Conservation (phyloP, 2,797 vertebrate genomes). For the Sebastiscus albofasciatus region DNA sequence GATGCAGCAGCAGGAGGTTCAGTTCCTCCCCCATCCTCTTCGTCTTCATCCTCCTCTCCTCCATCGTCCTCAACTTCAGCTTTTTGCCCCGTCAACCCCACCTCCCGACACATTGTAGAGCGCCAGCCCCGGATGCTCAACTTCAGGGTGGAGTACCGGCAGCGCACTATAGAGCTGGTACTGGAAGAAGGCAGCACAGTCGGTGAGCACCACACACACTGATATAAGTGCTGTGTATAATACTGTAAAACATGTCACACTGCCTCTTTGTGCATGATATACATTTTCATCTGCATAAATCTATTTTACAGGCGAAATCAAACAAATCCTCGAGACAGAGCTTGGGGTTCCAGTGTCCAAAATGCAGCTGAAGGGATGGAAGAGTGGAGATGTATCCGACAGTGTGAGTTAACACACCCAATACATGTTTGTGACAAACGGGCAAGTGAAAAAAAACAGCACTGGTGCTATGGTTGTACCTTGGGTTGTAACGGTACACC, state of each 20-base stretch:
- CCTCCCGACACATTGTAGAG: slow-evolving; percentile 94
- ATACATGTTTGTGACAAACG: not conserved
- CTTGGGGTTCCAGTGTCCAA: slow-evolving; percentile 94
- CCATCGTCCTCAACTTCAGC: slow-evolving; percentile 88
- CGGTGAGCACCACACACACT: slow-evolving; percentile 84
- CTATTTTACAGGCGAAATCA: slow-evolving; percentile 90
- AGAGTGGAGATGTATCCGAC: slow-evolving; percentile 95
- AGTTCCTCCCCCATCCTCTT: slow-evolving; percentile 79
- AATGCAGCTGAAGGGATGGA: slow-evolving; percentile 99
- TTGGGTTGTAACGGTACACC: too few relatives aligned
- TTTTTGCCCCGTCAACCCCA: slow-evolving; percentile 90
- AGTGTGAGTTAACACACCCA: slow-evolving; percentile 87
- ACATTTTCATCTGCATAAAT: slow-evolving; percentile 20
- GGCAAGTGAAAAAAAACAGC: not conserved
- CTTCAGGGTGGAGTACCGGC: slow-evolving; percentile 97
- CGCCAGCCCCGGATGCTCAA: slow-evolving; percentile 95
- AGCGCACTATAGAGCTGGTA: slow-evolving; percentile 93
- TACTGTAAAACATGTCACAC: not conserved
- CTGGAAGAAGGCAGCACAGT: slow-evolving; percentile 95
- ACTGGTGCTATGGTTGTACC: not conserved
- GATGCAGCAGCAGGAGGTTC: slow-evolving; percentile 73
- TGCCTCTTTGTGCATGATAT: slow-evolving; percentile 28
- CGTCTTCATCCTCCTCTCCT: slow-evolving; percentile 86
- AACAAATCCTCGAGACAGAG: slow-evolving; percentile 95
- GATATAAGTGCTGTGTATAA: not conserved